Evolutionary conservation across 2,797 vertebrate genomes (phyloP).

Genomic region (Pseudomugil gertrudae): DNA sequence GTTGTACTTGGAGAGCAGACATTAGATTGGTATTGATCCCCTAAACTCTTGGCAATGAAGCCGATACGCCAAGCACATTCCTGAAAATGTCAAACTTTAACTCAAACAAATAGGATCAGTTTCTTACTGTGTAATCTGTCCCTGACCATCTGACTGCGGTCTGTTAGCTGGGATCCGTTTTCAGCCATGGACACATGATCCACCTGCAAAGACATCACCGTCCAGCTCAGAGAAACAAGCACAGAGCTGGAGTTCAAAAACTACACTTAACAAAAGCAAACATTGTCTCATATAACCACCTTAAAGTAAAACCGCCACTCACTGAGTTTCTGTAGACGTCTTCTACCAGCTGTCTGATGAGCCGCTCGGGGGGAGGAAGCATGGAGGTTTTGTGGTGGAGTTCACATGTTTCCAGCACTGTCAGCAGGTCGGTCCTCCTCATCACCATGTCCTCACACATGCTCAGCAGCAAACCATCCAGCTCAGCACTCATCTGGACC

Average conservation of each 20-base stretch:
- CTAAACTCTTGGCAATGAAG: neutral
- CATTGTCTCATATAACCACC: neutral
- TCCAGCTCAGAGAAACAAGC: slow-evolving; percentile 22
- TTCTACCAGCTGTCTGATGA: slow-evolving; percentile 83
- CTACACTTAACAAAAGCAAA: slow-evolving; percentile 5
- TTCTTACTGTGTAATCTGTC: slow-evolving; percentile 84
- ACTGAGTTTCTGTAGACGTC: slow-evolving; percentile 79
- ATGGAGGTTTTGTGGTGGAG: slow-evolving; percentile 77
- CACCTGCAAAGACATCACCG: slow-evolving; percentile 68
- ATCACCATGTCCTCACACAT: slow-evolving; percentile 87
- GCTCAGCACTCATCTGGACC: slow-evolving; percentile 80
- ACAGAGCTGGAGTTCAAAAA: neutral
- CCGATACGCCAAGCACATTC: neutral
- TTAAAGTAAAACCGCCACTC: neutral
- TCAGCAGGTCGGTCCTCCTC: slow-evolving; percentile 78
- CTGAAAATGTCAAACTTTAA: slow-evolving; percentile 6
- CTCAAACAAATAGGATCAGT: slow-evolving; percentile 5
- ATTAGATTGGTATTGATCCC: neutral
- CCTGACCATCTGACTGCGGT: slow-evolving; percentile 86
- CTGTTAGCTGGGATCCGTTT: slow-evolving; percentile 73
- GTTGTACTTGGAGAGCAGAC: neutral
- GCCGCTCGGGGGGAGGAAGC: slow-evolving; percentile 73
- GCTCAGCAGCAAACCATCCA: slow-evolving; percentile 85
- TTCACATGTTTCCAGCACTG: slow-evolving; percentile 82
- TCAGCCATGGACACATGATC: slow-evolving; percentile 78